phyloP scores from a whole-genome alignment of 2,797 vertebrate species.

The Echeneis naucrates region DNA sequence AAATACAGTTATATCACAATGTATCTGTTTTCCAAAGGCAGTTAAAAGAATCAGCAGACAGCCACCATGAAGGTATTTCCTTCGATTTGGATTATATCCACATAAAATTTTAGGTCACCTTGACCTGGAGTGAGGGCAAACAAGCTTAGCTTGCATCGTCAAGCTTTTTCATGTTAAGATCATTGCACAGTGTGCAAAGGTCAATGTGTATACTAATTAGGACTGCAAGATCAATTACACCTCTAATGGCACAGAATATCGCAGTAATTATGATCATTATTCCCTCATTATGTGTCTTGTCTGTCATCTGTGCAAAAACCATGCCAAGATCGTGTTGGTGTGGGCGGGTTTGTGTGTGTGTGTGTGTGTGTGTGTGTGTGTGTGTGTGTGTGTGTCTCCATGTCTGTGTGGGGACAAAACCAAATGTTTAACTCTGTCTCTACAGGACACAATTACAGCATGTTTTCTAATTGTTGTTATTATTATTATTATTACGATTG shows the following conservation, averaged over 20 bases:
- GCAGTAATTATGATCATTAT: conserved; percentile 67
- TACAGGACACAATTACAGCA: neutral
- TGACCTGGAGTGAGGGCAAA: neutral
- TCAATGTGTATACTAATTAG: conserved; percentile 44
- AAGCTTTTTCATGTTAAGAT: conserved; percentile 10
- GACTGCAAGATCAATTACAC: conserved; percentile 62
- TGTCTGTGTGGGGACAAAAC: conserved; percentile 7
- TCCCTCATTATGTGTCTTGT: conserved; percentile 54
- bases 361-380: neutral
- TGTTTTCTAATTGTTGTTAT: no score
- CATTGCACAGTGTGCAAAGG: conserved; percentile 38
- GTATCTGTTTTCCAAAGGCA: neutral
- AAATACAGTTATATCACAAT: neutral
- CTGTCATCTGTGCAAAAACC: conserved; percentile 27
- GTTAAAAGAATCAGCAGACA: neutral
- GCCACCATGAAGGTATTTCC: neutral
- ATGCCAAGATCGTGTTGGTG: neutral
- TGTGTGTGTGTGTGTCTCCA: conserved; percentile 17
- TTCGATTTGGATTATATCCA: neutral
- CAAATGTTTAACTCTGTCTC: neutral
- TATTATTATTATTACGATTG: neutral
- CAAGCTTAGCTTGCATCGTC: conserved; percentile 5
- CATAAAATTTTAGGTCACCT: conserved; percentile 17
- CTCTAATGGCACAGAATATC: conserved; percentile 59
- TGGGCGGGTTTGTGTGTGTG: conserved; percentile 18